Percentiles rank a stretch among this genome's conserved stretches.
phyloP scores from a whole-genome alignment of 1,140 invertebrate genomes.

The Orius laevigatus region DNA sequence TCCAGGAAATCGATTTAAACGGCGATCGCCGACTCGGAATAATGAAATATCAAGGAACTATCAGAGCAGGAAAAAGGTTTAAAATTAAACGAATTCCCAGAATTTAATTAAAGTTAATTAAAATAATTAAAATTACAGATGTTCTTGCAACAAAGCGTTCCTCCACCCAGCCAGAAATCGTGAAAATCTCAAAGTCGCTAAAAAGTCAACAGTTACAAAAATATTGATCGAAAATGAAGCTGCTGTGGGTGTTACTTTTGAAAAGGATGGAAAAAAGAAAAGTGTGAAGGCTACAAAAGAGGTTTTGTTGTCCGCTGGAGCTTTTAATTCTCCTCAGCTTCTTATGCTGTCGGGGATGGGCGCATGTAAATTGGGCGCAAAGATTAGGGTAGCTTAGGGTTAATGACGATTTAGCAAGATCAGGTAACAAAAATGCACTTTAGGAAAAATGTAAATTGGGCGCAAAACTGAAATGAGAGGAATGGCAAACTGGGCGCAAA shows the following conservation, averaged over 20 bases:
- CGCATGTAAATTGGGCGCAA: no score
- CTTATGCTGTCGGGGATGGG: slow-evolving; percentile 18
- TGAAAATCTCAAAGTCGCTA: slow-evolving; percentile 35
- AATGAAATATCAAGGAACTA: slow-evolving; percentile 33
- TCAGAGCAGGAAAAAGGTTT: slow-evolving; percentile 23
- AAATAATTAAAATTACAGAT: slow-evolving; percentile 33
- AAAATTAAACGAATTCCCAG: no score
- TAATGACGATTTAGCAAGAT: no score
- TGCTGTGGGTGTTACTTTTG: slow-evolving; percentile 33
- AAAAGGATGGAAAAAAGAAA: slow-evolving; percentile 19
- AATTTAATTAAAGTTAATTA: no score
- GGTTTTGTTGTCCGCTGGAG: slow-evolving; percentile 17
- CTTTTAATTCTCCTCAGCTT: slow-evolving; percentile 15
- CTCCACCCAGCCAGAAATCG: slow-evolving; percentile 33
- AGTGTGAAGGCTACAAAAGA: slow-evolving; percentile 14
- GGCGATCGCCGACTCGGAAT: slow-evolving; percentile 23
- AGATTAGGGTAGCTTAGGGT: no score
- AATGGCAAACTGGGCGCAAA: no score
- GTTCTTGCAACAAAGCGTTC: slow-evolving; percentile 42
- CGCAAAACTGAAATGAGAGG: no score
- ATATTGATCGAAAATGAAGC: slow-evolving; percentile 1
- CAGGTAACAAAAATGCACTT: no score
- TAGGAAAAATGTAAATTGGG: no score
- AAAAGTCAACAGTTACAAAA: slow-evolving; percentile 25
- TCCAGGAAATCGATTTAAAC: slow-evolving; percentile 27